A percentile compares a stretch with the other conserved stretches of the same genome.
Conservation (phyloP, 2,888 invertebrate species). For the Strigamia transsilvanica region DNA sequence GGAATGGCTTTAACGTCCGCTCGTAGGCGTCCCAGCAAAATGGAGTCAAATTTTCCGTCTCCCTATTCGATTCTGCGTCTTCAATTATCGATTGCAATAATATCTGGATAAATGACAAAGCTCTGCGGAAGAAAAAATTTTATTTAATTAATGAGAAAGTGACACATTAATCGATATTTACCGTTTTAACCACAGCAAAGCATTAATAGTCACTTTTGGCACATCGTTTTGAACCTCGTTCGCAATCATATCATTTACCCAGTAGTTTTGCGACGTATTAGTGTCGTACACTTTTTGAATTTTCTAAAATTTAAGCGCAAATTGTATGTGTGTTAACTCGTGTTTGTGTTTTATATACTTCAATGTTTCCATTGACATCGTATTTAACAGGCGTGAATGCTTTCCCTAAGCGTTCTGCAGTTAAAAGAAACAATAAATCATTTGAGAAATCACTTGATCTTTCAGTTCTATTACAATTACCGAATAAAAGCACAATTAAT, state of each 20-base stretch:
- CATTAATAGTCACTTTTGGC: conserved; percentile 68
- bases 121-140: conserved; percentile 66
- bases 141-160: not conserved
- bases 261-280: conserved; percentile 66
- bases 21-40: conserved; percentile 75
- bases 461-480: conserved; percentile 65
- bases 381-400: conserved; percentile 76
- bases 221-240: conserved; percentile 69
- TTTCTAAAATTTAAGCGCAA: conserved; percentile 59
- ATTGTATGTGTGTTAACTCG: not conserved
- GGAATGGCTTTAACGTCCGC: conserved; percentile 75
- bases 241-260: conserved; percentile 75
- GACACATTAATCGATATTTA: conserved; percentile 60
- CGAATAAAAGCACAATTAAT: conserved; percentile 72
- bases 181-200: conserved; percentile 80
- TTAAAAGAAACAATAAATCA: conserved; percentile 51
- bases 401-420: conserved; percentile 77
- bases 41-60: conserved; percentile 70
- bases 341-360: conserved; percentile 65
- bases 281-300: conserved; percentile 59
- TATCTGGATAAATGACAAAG: conserved; percentile 71
- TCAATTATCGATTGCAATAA: conserved; percentile 70
- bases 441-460: not conserved
- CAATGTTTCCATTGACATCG: conserved; percentile 81
- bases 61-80: conserved; percentile 66